phyloP scores from a whole-genome alignment of 2,888 invertebrate genomes.

The Colostygia pectinataria region DNA sequence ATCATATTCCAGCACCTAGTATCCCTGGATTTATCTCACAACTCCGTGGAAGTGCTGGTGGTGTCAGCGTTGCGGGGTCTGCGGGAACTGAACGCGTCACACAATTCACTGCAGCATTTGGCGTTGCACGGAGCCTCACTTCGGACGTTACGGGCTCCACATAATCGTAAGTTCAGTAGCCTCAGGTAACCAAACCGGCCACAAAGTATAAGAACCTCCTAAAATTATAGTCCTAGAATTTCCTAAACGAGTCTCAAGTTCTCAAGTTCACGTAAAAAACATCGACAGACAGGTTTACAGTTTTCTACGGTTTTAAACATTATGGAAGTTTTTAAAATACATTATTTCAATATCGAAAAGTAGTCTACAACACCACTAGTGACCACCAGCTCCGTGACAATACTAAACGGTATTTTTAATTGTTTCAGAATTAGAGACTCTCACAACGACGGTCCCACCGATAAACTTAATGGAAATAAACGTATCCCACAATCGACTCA shows the following conservation, averaged over 20 bases:
- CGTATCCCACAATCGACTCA: constrained; percentile 90
- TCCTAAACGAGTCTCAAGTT: too few relatives aligned
- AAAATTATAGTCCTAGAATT: too few relatives aligned
- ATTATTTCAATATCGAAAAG: too few relatives aligned
- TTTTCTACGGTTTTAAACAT: too few relatives aligned
- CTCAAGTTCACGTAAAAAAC: too few relatives aligned
- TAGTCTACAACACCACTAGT: too few relatives aligned
- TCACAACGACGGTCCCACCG: constrained; percentile 87
- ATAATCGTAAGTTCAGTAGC: constrained; percentile 85
- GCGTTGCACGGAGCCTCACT: constrained; percentile 90
- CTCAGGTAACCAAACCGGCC: too few relatives aligned
- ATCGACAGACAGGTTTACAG: too few relatives aligned
- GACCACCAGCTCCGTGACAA: too few relatives aligned
- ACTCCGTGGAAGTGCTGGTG: constrained; percentile 91
- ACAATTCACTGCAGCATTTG: constrained; percentile 89
- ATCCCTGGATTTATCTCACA: constrained; percentile 92
- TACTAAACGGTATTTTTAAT: constrained; percentile 10
- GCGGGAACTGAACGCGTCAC: constrained; percentile 89
- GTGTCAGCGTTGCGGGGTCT: constrained; percentile 90
- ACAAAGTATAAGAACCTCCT: too few relatives aligned
- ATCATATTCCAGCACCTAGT: constrained; percentile 86
- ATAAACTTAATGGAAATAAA: constrained; percentile 89
- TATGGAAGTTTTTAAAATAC: too few relatives aligned
- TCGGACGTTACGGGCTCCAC: constrained; percentile 89
- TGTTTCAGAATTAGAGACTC: constrained; percentile 87